Evolutionary conservation across 2,113 vertebrate species (phyloP).

Genomic region (Platichthys stellatus): DNA sequence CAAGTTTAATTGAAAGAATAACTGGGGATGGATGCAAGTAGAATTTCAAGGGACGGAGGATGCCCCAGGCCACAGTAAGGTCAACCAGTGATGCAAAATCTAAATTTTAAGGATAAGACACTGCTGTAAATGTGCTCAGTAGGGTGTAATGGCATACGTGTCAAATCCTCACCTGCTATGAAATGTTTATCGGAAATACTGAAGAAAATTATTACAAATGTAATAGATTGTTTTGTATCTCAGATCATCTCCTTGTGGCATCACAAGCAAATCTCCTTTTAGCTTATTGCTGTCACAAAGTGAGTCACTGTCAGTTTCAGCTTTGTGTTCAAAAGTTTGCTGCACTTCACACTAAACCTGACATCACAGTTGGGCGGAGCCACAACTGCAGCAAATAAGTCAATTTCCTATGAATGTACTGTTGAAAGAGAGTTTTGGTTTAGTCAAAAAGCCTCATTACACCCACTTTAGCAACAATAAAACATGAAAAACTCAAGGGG

Average conservation of each 20-base stretch:
- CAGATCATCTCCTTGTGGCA: neutral
- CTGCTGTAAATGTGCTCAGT: neutral
- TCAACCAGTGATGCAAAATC: neutral
- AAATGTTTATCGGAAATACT: neutral
- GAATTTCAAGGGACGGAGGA: conserved; percentile 15
- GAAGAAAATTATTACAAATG: neutral
- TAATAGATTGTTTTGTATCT: neutral
- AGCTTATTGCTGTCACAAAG: neutral
- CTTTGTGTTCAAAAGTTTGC: neutral
- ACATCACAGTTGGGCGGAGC: no score
- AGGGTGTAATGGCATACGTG: no score
- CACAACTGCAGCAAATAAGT: neutral
- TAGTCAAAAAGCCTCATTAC: conserved; percentile 1
- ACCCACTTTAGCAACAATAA: conserved; percentile 33
- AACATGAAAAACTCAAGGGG: conserved; percentile 29
- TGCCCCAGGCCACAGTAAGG: neutral
- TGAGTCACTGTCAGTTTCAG: neutral
- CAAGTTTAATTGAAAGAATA: neutral
- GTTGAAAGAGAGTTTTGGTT: neutral
- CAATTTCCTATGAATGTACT: neutral
- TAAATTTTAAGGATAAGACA: neutral
- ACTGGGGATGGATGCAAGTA: neutral
- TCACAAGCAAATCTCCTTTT: neutral
- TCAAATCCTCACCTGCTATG: no score
- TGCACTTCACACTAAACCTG: neutral